These are phyloP conservation scores for Belonocnema kinseyi DNA, from an alignment of 1,140 invertebrate species.

Conservation along the genomic window DNA sequence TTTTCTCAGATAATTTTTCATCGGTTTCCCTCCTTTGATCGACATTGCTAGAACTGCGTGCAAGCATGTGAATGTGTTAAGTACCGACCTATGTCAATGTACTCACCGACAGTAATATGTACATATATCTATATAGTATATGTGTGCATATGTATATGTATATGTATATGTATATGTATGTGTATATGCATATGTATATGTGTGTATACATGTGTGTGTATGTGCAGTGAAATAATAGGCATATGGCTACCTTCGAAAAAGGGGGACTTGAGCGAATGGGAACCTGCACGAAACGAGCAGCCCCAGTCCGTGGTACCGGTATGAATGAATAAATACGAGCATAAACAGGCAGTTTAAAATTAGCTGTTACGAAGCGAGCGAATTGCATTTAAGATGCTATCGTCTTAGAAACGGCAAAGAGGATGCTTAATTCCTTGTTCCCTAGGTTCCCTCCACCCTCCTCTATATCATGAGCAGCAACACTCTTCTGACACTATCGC, in stretches of 20 bases:
- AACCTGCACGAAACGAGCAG: slow-evolving; percentile 60
- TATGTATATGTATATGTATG: slow-evolving; percentile 34
- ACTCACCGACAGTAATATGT: slow-evolving; percentile 13
- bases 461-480: background rate
- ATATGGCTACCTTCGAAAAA: slow-evolving; percentile 40
- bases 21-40: slow-evolving; percentile 42
- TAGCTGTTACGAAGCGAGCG: slow-evolving; percentile 56
- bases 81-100: slow-evolving; percentile 37
- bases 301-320: slow-evolving; percentile 55
- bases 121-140: slow-evolving; percentile 30
- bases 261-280: slow-evolving; percentile 42
- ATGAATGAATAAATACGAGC: slow-evolving; percentile 64
- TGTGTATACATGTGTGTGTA: slow-evolving; percentile 34
- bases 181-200: background rate
- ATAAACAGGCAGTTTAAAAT: slow-evolving; percentile 62
- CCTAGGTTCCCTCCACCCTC: background rate
- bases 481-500: slow-evolving; percentile 21
- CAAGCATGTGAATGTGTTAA: slow-evolving; percentile 50
- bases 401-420: slow-evolving; percentile 50
- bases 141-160: background rate
- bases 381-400: slow-evolving; percentile 62
- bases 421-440: slow-evolving; percentile 33
- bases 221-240: slow-evolving; percentile 42
- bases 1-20: background rate
- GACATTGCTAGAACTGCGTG: slow-evolving; percentile 38